Percentiles rank a stretch among this genome's conserved stretches.
phyloP scores from a whole-genome alignment of 2,888 invertebrate species.

The Hirtodrosophila alboralis region DNA sequence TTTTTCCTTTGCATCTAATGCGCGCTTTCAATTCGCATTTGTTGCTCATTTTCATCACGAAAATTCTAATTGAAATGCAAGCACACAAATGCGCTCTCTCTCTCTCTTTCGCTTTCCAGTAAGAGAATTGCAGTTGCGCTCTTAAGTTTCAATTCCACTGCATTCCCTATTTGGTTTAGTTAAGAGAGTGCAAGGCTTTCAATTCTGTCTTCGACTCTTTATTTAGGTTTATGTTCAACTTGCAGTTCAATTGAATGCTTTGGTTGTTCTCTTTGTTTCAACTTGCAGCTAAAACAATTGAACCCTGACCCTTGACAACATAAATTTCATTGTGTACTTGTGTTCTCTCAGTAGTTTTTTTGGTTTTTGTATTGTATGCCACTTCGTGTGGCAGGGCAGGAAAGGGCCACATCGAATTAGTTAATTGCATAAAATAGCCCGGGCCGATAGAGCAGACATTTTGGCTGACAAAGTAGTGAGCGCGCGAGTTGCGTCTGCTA shows the following conservation, averaged over 20 bases:
- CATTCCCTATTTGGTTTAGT: slow-evolving; percentile 33
- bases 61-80: slow-evolving; percentile 15
- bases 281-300: slow-evolving; percentile 11
- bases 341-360: slow-evolving; percentile 23
- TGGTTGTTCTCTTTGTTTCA: slow-evolving; percentile 24
- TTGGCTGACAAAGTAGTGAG: slow-evolving; percentile 63
- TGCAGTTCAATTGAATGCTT: no score
- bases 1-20: background rate
- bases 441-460: slow-evolving; percentile 52
- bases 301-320: slow-evolving; percentile 74
- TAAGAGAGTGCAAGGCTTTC: background rate
- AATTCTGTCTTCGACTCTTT: slow-evolving; percentile 9
- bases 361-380: slow-evolving; percentile 29
- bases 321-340: slow-evolving; percentile 67
- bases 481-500: slow-evolving; percentile 24
- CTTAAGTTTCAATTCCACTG: slow-evolving; percentile 25
- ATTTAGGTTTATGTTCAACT: no score
- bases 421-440: slow-evolving; percentile 71
- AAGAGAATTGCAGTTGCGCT: slow-evolving; percentile 52
- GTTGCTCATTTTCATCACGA: slow-evolving; percentile 32
- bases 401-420: slow-evolving; percentile 69
- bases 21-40: slow-evolving; percentile 10
- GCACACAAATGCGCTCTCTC: slow-evolving; percentile 45
- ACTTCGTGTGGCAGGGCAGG: slow-evolving; percentile 18
- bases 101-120: slow-evolving; percentile 54